A percentile compares a stretch with the other conserved stretches of the same genome.
phyloP scores from a whole-genome alignment of 2,797 vertebrate species.

The Gastrophryne carolinensis region DNA sequence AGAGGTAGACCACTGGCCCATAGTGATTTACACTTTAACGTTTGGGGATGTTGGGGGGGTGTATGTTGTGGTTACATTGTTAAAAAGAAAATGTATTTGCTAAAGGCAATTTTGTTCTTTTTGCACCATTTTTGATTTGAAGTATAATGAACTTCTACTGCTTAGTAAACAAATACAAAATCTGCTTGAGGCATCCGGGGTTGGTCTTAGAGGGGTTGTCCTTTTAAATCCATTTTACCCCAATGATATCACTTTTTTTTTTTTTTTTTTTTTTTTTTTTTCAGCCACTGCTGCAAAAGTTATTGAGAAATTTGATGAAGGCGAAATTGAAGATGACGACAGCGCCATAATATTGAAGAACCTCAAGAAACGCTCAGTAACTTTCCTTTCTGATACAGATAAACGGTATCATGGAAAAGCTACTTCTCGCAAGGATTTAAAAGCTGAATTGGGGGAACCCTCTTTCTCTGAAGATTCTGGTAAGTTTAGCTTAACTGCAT shows the following conservation, averaged over 20 bases:
- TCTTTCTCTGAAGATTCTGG: constrained; percentile 66
- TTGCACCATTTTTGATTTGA: too few species aligned
- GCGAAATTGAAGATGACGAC: constrained; percentile 65
- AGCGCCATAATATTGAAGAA: constrained; percentile 59
- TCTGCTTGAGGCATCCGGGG: too few species aligned
- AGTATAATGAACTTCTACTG: too few species aligned
- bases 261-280: neutral
- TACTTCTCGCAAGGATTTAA: constrained; percentile 77
- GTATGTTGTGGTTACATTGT: too few species aligned
- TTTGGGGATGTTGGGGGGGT: too few species aligned
- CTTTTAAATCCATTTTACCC: too few species aligned
- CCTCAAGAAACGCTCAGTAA: constrained; percentile 71
- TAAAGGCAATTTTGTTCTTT: too few species aligned
- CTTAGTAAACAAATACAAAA: too few species aligned
- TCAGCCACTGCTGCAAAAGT: constrained; percentile 85
- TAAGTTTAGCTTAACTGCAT: constrained; percentile 35
- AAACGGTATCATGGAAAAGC: constrained; percentile 81
- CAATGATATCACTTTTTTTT: neutral
- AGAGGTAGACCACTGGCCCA: too few species aligned
- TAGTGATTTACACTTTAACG: too few species aligned
- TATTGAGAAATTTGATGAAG: constrained; percentile 80
- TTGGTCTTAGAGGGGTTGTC: too few species aligned
- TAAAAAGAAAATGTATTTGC: too few species aligned
- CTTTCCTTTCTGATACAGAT: constrained; percentile 78
- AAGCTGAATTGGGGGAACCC: constrained; percentile 69